These are phyloP conservation scores for Halichondria panicea DNA, from an alignment of 37 sponge, comb jelly and placozoan species.

Conservation along the genomic window DNA sequence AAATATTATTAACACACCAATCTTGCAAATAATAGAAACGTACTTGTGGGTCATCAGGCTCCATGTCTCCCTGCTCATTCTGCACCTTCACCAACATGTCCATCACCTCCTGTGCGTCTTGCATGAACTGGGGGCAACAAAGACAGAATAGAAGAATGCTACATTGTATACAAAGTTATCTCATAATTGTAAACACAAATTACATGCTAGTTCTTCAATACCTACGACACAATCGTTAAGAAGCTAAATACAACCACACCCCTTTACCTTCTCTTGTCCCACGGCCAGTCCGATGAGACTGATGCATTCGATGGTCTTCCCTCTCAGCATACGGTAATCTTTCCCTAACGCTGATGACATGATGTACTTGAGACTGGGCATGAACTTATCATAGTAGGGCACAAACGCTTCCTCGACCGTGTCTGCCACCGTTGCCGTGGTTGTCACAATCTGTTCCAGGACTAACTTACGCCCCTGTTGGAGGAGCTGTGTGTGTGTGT, in stretches of 20 bases:
- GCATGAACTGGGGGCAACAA: slow-evolving; percentile 75
- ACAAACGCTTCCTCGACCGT: slow-evolving; percentile 86
- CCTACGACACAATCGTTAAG: too few species aligned
- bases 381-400: slow-evolving; percentile 94
- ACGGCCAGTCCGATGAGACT: slow-evolving; percentile 97
- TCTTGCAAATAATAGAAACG: background rate
- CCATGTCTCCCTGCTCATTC: slow-evolving; percentile 78
- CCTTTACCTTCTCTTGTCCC: slow-evolving; percentile 89
- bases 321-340: slow-evolving; percentile 87
- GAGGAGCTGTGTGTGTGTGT: slow-evolving; percentile 56
- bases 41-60: slow-evolving; percentile 86
- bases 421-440: slow-evolving; percentile 94
- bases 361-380: slow-evolving; percentile 96
- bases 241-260: background rate
- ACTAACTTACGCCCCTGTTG: slow-evolving; percentile 80
- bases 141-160: background rate
- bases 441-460: slow-evolving; percentile 91
- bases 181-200: background rate
- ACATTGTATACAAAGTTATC: background rate
- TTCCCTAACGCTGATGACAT: slow-evolving; percentile 81
- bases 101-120: slow-evolving; percentile 96
- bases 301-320: slow-evolving; percentile 98
- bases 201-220: too few species aligned
- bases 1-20: background rate
- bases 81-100: slow-evolving; percentile 91